A percentile compares a stretch with the other conserved stretches of the same genome.
Conservation (phyloP, 2,888 invertebrate species). For the Clivina fossor region DNA sequence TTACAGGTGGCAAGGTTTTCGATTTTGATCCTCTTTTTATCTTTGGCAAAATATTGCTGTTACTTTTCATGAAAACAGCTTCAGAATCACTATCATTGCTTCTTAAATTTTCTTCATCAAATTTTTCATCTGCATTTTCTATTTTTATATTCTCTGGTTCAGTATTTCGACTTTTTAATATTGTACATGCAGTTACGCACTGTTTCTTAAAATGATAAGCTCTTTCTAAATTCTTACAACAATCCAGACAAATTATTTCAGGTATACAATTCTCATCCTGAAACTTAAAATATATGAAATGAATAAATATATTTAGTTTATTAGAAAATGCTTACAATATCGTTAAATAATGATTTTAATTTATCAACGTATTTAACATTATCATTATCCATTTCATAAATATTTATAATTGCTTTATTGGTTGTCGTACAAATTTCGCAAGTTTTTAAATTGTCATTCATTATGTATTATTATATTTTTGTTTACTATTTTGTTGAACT, state of each 20-base stretch:
- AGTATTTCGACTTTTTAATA: too few species aligned
- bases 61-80: conserved; percentile 1
- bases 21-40: conserved; percentile 18
- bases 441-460: conserved; percentile 5
- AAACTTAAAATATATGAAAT: not conserved
- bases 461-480: conserved; percentile 1
- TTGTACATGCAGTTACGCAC: too few species aligned
- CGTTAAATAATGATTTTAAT: conserved; percentile 13
- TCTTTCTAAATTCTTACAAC: conserved; percentile 8
- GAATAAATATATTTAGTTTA: not conserved
- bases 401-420: conserved; percentile 12
- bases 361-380: conserved; percentile 11
- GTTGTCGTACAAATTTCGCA: conserved; percentile 12
- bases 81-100: not conserved
- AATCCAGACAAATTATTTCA: conserved; percentile 10
- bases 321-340: conserved; percentile 3
- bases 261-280: conserved; percentile 6
- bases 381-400: conserved; percentile 10
- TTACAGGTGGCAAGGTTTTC: conserved; percentile 9
- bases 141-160: not conserved
- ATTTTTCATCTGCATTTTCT: conserved; percentile 6
- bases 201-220: conserved; percentile 13
- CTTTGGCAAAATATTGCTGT: conserved; percentile 6
- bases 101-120: not conserved
- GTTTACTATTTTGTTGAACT: too few species aligned